A percentile compares a stretch with the other conserved stretches of the same genome.
Evolutionary conservation across 2,113 vertebrate species (phyloP).

Genomic region (Natator depressus): DNA sequence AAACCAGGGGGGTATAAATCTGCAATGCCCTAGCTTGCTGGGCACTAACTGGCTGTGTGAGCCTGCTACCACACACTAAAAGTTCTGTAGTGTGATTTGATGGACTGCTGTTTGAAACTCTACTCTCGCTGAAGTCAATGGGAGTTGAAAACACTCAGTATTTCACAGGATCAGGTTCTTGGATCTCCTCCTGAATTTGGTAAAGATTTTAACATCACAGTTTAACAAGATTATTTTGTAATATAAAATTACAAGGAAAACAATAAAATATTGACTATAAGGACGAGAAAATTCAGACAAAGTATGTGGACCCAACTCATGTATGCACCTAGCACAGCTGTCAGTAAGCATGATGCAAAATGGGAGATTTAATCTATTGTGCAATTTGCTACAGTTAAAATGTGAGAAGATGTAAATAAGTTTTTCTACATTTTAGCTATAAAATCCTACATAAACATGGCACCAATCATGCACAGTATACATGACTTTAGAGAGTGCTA

Average conservation of each 20-base stretch:
- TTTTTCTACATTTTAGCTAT: background rate
- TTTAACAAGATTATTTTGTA: background rate
- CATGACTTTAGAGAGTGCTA: fast-evolving
- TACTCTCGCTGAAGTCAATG: background rate
- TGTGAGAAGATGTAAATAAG: background rate
- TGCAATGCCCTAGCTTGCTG: background rate
- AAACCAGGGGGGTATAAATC: background rate
- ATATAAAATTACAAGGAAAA: background rate
- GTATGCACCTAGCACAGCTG: background rate
- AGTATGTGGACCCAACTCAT: background rate
- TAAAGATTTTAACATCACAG: background rate
- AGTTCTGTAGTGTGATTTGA: background rate
- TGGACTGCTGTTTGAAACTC: background rate
- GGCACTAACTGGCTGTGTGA: background rate
- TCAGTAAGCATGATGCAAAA: background rate
- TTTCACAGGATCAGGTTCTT: background rate
- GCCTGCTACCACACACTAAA: background rate
- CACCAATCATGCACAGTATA: fast-evolving
- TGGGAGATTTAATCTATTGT: background rate
- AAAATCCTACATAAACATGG: background rate
- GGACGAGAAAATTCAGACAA: background rate
- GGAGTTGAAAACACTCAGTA: background rate
- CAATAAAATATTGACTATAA: background rate
- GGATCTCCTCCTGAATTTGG: background rate
- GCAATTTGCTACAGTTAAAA: background rate